These are phyloP conservation scores for Apomyelois bistriatella DNA, from an alignment of 2,888 invertebrate species.

Conservation along the genomic window DNA sequence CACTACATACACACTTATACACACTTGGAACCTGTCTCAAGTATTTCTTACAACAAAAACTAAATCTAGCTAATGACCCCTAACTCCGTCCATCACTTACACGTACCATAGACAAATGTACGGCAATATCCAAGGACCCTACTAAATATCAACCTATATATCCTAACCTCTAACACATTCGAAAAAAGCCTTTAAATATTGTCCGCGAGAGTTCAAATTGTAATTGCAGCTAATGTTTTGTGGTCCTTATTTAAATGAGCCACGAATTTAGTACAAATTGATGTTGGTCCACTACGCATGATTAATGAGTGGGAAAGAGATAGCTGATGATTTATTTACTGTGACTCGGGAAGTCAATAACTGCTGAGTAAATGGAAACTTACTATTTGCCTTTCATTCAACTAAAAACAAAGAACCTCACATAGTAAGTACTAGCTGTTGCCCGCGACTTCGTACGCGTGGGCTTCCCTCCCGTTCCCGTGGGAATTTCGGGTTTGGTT, in stretches of 20 bases:
- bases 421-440: too few relatives aligned
- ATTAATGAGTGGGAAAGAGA: conserved; percentile 3
- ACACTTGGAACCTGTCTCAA: background rate
- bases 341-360: background rate
- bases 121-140: background rate
- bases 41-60: background rate
- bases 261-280: conserved; percentile 5
- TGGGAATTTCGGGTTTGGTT: too few relatives aligned
- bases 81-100: conserved; percentile 5
- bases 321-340: background rate
- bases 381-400: too few relatives aligned
- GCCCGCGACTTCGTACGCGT: too few relatives aligned
- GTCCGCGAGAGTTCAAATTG: background rate
- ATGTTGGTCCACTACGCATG: conserved; percentile 7
- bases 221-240: background rate
- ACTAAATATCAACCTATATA: background rate
- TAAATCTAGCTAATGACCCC: conserved; percentile 7
- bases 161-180: background rate
- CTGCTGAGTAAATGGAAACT: background rate
- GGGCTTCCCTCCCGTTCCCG: too few relatives aligned
- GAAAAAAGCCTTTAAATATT: background rate
- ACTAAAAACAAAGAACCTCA: too few relatives aligned
- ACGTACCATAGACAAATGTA: conserved; percentile 7
- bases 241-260: conserved; percentile 10
- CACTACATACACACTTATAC: too few relatives aligned